These are phyloP conservation scores for Chymomyza caudatula DNA, from an alignment of 2,888 invertebrate species.

Conservation along the genomic window DNA sequence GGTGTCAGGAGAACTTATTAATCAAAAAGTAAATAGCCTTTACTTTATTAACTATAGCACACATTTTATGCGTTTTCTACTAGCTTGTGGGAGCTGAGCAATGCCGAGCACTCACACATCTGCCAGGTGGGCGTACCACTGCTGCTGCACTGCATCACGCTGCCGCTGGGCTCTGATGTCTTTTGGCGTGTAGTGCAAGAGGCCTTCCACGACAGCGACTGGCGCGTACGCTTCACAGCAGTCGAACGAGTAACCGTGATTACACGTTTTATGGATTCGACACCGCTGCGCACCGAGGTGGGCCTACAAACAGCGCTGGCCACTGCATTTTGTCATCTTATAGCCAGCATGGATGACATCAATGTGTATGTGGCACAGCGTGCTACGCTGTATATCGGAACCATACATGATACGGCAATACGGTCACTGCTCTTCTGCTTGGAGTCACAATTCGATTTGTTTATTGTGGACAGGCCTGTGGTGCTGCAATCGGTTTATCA, in stretches of 20 bases:
- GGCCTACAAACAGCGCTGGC: constrained; percentile 95
- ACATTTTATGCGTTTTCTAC: too few species aligned
- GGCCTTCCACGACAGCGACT: constrained; percentile 93
- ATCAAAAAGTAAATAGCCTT: constrained; percentile 87
- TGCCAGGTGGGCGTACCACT: constrained; percentile 95
- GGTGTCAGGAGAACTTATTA: constrained; percentile 96
- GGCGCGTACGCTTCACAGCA: constrained; percentile 93
- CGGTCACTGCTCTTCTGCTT: constrained; percentile 93
- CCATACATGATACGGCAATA: constrained; percentile 92
- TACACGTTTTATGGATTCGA: constrained; percentile 94
- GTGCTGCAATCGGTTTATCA: constrained; percentile 97
- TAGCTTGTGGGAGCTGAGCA: constrained; percentile 95
- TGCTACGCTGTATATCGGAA: constrained; percentile 93
- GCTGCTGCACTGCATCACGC: constrained; percentile 94
- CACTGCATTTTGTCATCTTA: constrained; percentile 97
- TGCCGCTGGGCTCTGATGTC: constrained; percentile 95
- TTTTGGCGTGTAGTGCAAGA: constrained; percentile 97
- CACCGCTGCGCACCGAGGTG: constrained; percentile 89
- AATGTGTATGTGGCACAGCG: constrained; percentile 97
- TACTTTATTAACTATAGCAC: not conserved
- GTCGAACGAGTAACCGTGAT: constrained; percentile 97
- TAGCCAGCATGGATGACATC: constrained; percentile 96
- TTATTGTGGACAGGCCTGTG: constrained; percentile 97
- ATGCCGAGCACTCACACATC: constrained; percentile 95
- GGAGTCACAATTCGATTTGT: constrained; percentile 98